Conservation (phyloP, 2,113 vertebrate genomes). For the Pongo pygmaeus region DNA sequence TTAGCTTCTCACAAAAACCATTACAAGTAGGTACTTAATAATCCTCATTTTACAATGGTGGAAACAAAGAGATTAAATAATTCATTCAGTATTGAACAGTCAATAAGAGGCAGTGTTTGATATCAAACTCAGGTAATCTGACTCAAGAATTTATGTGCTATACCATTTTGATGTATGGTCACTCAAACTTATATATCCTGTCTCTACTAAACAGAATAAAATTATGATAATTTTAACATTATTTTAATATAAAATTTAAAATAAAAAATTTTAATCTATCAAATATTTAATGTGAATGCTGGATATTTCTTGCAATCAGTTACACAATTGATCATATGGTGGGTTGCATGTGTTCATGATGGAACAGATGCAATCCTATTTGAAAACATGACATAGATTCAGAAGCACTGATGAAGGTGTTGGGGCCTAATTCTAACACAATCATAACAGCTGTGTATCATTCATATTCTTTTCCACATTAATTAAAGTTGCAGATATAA, state of each 20-base stretch:
- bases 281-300: neutral
- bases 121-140: neutral
- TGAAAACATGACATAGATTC: neutral
- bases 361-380: neutral
- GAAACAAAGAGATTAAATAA: neutral
- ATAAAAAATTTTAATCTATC: neutral
- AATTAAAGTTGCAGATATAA: neutral
- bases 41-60: neutral
- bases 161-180: neutral
- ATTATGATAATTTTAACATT: neutral
- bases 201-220: neutral
- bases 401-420: neutral
- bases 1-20: neutral
- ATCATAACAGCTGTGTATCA: neutral
- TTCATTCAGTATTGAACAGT: neutral
- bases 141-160: neutral
- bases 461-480: neutral
- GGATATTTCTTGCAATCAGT: neutral
- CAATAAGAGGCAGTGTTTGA: neutral
- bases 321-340: neutral
- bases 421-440: neutral
- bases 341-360: neutral
- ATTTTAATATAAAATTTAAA: neutral
- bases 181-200: neutral
- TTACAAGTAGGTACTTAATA: neutral